Conservation (phyloP, 35 echinoderm and acorn worm species). For the Anneissia japonica region DNA sequence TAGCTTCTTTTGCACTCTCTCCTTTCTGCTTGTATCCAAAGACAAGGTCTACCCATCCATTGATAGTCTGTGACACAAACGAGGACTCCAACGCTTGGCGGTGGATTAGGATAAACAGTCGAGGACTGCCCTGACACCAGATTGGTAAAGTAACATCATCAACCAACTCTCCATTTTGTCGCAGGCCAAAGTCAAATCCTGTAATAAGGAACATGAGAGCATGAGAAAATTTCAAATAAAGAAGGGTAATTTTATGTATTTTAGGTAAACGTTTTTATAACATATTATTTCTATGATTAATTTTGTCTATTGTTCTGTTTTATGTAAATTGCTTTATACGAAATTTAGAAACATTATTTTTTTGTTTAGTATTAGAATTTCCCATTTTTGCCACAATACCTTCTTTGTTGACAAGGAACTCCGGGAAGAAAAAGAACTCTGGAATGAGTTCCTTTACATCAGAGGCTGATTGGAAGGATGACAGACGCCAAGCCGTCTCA, state of each 20-base stretch:
- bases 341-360: too few species aligned
- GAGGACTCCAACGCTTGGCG: slow-evolving; percentile 80
- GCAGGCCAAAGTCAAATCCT: slow-evolving; percentile 76
- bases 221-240: too few species aligned
- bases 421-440: slow-evolving; percentile 97
- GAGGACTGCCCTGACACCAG: slow-evolving; percentile 64
- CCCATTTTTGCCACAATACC: too few species aligned
- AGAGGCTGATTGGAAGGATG: slow-evolving; percentile 81
- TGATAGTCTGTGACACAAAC: slow-evolving; percentile 62
- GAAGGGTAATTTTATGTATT: too few species aligned
- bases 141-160: slow-evolving; percentile 66
- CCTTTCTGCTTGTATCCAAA: slow-evolving; percentile 95
- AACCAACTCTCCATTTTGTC: slow-evolving; percentile 64
- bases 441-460: slow-evolving; percentile 99
- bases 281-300: too few species aligned
- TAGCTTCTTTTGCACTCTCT: slow-evolving; percentile 57
- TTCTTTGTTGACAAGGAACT: slow-evolving; percentile 86
- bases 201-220: background rate
- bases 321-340: too few species aligned
- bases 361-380: too few species aligned
- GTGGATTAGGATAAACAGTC: slow-evolving; percentile 71
- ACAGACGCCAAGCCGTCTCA: slow-evolving; percentile 77
- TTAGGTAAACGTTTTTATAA: too few species aligned
- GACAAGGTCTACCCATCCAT: slow-evolving; percentile 89
- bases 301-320: too few species aligned